Base-by-base conservation (phyloP, 2,797 vertebrate genomes). In the Lophius americanus region DNA sequence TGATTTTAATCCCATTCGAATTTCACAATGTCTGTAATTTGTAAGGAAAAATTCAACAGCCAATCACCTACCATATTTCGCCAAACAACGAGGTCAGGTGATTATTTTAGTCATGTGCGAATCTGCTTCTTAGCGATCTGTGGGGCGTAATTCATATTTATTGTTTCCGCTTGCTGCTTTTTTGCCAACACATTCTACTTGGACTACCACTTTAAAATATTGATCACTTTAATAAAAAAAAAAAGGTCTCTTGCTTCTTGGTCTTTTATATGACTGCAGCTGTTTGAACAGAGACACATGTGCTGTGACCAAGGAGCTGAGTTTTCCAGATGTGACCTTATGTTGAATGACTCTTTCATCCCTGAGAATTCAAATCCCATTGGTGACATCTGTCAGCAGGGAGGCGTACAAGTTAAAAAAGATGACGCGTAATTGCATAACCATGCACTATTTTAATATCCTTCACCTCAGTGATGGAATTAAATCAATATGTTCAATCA, bases 321-420 rank as follows among this genome's bases (percentile, higher is more conserved):
- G 43, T 7, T 74, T 23, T 67, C 69, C 72, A 64, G 38, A 57
- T 44, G 52, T 78, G 72, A 78, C 55, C 70, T 63, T 57, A 37
- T 43, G 63, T 60, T 79, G 49, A 74, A 68, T 71, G 53, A 3
- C 63, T 61, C 64, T 79, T 60, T 74, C 53, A 51, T 70, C 74
- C 56, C 69, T 14, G 10, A 56, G 50, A 50, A 32, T 51, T 82
- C 57, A 70, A 63, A 70, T 70, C 62, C 74, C 64, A 76, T 61
- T 33, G 64, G 66, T 79, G 78, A 82, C 73, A 85, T 86, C 81
- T 86, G 73, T 78, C 76, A 71, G 9, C 58, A 52, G 49, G 75
- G 51, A 12, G 65, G 35, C 58, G 72, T 37, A 39, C 51, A 78
- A 66, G 75, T 68, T 79, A 64, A 79, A 56, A 48, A 66, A 47